A percentile compares a stretch with the other conserved stretches of the same genome.
Conservation (phyloP, 2,113 vertebrate species). For the Sceloporus undulatus region DNA sequence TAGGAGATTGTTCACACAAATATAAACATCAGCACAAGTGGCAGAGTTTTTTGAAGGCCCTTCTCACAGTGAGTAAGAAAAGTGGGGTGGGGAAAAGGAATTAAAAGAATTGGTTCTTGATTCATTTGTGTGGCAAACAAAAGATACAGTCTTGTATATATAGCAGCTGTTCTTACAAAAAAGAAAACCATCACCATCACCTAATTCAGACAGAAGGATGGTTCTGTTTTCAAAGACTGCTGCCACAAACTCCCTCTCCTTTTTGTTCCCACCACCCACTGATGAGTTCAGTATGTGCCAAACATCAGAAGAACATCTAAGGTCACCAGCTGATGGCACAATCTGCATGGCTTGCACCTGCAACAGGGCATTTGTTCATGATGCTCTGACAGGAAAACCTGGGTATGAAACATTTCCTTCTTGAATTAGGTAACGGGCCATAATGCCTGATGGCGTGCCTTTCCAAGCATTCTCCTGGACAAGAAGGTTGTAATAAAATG, state of each 20-base stretch:
- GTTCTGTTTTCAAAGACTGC: neutral
- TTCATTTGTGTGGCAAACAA: neutral
- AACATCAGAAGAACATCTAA: neutral
- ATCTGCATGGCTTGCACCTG: neutral
- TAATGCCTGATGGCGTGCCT: neutral
- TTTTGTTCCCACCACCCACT: neutral
- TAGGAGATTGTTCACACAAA: neutral
- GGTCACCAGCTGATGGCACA: neutral
- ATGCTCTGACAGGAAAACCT: neutral
- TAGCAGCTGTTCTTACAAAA: neutral
- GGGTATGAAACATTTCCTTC: neutral
- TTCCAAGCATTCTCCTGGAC: neutral
- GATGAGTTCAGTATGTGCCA: neutral
- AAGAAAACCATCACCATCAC: neutral
- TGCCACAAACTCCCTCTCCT: neutral
- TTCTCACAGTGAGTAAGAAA: neutral
- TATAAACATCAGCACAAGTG: neutral
- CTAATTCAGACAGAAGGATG: neutral
- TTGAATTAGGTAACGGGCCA: neutral
- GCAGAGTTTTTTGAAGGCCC: neutral
- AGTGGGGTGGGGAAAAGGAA: neutral
- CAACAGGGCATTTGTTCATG: neutral
- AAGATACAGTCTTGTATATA: neutral
- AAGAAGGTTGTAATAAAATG: slow-evolving; percentile 7
- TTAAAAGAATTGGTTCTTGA: neutral